phyloP scores from a whole-genome alignment of 2,888 invertebrate species.

The Cantharis rustica region DNA sequence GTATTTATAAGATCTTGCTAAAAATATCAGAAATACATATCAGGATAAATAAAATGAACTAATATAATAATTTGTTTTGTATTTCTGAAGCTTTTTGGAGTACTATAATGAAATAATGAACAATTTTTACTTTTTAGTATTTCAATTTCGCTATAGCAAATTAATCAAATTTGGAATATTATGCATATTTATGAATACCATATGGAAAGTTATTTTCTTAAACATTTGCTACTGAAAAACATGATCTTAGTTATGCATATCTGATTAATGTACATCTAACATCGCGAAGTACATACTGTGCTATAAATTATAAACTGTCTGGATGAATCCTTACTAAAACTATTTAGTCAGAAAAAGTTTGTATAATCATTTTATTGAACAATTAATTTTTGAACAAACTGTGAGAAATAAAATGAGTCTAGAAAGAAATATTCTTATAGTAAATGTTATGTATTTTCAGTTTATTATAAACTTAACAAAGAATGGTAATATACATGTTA shows the following conservation, averaged over 20 bases:
- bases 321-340: not conserved
- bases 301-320: not conserved
- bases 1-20: not conserved
- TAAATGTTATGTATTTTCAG: no score
- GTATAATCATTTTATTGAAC: not conserved
- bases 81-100: not conserved
- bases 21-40: not conserved
- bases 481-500: not conserved
- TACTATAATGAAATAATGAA: not conserved
- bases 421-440: not conserved
- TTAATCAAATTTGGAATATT: not conserved
- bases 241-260: not conserved
- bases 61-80: not conserved
- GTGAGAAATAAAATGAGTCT: no score
- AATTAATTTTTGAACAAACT: not conserved
- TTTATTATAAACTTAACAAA: not conserved
- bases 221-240: not conserved
- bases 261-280: not conserved
- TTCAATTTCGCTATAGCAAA: not conserved
- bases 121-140: not conserved
- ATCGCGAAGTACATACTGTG: not conserved
- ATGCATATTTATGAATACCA: not conserved
- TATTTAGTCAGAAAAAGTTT: not conserved
- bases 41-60: not conserved
- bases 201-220: not conserved